phyloP scores from a whole-genome alignment of 2,113 vertebrate genomes.

The Riparia riparia region DNA sequence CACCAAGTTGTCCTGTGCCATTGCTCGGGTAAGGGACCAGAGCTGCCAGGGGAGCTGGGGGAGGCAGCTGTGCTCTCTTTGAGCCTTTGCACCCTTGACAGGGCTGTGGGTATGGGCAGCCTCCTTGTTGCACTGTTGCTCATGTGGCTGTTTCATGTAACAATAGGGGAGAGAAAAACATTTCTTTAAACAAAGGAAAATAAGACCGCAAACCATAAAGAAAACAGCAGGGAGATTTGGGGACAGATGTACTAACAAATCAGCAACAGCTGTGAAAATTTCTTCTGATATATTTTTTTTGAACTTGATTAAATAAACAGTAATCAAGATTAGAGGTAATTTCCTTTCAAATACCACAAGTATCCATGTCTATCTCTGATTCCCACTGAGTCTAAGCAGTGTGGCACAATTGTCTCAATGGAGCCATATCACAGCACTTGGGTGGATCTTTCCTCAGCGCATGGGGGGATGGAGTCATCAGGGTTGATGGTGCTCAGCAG shows the following conservation, averaged over 20 bases:
- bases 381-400: background rate
- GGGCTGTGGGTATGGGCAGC: background rate
- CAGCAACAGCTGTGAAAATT: constrained; percentile 65
- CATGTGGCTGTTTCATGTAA: background rate
- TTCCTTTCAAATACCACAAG: background rate
- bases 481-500: background rate
- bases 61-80: background rate
- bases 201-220: constrained; percentile 38
- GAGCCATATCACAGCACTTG: background rate
- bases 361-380: background rate
- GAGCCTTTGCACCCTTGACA: background rate
- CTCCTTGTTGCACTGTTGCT: background rate
- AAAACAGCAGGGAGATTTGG: constrained; percentile 30
- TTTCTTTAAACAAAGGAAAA: constrained; percentile 63
- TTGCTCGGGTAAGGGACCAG: background rate
- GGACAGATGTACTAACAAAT: constrained; percentile 38
- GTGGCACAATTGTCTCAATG: background rate
- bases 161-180: constrained; percentile 49
- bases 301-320: constrained; percentile 7
- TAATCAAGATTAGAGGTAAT: background rate
- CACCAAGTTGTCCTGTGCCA: background rate
- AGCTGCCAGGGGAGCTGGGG: background rate
- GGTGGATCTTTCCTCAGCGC: background rate
- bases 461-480: background rate
- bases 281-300: constrained; percentile 2